A percentile compares a stretch with the other conserved stretches of the same genome.
Conservation (phyloP, 2,797 vertebrate species). For the Leptodactylus fallax region DNA sequence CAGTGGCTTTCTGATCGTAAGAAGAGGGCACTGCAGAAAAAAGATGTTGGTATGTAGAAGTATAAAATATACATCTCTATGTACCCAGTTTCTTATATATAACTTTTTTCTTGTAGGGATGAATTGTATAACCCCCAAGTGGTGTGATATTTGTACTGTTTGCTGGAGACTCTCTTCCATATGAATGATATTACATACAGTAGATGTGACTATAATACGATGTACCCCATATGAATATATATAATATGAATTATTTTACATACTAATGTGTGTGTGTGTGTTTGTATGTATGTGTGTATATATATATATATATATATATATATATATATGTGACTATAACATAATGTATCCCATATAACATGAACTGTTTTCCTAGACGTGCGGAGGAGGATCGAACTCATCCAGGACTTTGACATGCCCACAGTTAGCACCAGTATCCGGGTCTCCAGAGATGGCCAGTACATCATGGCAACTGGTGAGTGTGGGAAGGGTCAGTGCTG, state of each 20-base stretch:
- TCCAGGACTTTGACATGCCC: slow-evolving; percentile 99
- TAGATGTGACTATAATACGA: no score
- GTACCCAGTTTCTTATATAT: no score
- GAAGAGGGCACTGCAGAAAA: slow-evolving; percentile 93
- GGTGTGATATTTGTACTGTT: no score
- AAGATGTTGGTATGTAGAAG: slow-evolving; percentile 89
- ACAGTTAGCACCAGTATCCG: slow-evolving; percentile 91
- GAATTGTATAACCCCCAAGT: background rate
- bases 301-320: no score
- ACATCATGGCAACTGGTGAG: slow-evolving; percentile 91
- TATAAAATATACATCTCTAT: background rate
- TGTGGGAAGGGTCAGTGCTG: slow-evolving; percentile 20
- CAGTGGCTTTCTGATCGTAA: slow-evolving; percentile 97
- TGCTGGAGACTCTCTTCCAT: no score
- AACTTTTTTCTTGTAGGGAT: no score
- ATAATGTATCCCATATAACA: background rate
- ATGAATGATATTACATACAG: no score
- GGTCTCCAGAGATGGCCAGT: slow-evolving; percentile 94
- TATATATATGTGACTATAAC: no score
- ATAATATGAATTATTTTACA: background rate
- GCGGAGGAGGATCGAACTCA: slow-evolving; percentile 94
- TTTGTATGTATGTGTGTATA: no score
- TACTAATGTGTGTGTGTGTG: no score
- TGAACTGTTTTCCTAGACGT: slow-evolving; percentile 78
- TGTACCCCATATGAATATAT: no score